Conservation (phyloP, 2,888 invertebrate species). For the Neoitamus cyanurus region DNA sequence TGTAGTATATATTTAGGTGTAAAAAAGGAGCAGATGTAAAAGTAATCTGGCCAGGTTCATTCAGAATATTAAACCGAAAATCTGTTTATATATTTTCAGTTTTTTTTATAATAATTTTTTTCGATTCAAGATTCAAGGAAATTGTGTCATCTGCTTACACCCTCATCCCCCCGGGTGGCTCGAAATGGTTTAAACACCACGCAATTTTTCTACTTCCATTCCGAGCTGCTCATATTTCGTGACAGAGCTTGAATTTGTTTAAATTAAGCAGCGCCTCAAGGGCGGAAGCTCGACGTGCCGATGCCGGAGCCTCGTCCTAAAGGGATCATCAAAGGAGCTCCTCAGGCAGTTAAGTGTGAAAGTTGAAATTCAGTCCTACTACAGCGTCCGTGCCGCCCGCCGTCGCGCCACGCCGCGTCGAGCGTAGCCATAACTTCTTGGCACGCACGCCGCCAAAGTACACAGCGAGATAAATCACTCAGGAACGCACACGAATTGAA, state of each 20-base stretch:
- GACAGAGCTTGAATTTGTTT: neutral
- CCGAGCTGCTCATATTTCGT: neutral
- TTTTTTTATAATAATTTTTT: too few relatives aligned
- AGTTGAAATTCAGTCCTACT: neutral
- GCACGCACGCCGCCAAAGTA: slow-evolving; percentile 10
- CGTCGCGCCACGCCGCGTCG: neutral
- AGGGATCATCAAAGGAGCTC: neutral
- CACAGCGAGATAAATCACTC: slow-evolving; percentile 30
- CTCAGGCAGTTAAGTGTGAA: neutral
- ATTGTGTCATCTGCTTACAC: too few relatives aligned
- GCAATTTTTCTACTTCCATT: too few relatives aligned
- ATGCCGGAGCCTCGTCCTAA: neutral
- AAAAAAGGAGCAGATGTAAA: too few relatives aligned
- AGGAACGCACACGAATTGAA: slow-evolving; percentile 17
- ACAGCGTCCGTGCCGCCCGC: neutral
- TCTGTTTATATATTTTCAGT: too few relatives aligned
- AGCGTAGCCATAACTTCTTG: neutral
- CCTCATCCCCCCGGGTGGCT: too few relatives aligned
- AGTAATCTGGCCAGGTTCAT: too few relatives aligned
- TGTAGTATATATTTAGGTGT: too few relatives aligned
- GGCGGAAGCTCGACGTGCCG: neutral
- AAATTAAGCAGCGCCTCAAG: neutral
- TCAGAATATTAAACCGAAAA: too few relatives aligned
- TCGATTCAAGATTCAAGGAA: too few relatives aligned
- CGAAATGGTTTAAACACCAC: too few relatives aligned